Percentiles rank a stretch among this genome's conserved stretches.
These are phyloP conservation scores for Rotaria socialis DNA, from an alignment of 2,888 invertebrate species.

Conservation along the genomic window DNA sequence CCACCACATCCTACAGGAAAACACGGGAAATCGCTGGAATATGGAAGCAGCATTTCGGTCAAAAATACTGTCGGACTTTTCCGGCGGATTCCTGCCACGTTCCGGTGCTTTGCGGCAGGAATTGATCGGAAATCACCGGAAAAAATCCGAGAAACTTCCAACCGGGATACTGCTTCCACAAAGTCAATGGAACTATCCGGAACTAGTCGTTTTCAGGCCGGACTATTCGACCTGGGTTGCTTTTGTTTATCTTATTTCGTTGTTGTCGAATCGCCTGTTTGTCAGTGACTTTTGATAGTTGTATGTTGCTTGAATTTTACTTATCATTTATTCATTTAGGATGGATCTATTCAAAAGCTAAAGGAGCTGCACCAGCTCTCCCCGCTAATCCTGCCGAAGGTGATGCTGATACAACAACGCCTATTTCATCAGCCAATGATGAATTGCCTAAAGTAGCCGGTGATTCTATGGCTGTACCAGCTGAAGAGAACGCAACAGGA, in stretches of 20 bases:
- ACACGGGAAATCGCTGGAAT: too few relatives aligned
- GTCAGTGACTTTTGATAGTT: neutral
- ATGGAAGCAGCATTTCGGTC: too few relatives aligned
- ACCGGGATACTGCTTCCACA: too few relatives aligned
- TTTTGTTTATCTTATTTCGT: neutral
- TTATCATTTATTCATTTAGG: neutral
- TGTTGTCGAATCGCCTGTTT: neutral
- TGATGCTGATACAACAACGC: neutral
- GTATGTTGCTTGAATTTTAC: neutral
- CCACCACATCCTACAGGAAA: too few relatives aligned
- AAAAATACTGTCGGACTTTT: too few relatives aligned
- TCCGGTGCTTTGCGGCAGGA: too few relatives aligned
- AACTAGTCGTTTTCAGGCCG: too few relatives aligned
- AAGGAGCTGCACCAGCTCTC: neutral
- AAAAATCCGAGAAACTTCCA: too few relatives aligned
- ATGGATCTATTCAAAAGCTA: conserved; percentile 3
- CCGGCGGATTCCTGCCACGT: too few relatives aligned
- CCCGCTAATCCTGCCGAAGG: neutral
- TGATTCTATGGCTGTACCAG: neutral
- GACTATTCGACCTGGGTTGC: too few relatives aligned
- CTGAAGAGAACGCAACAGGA: neutral
- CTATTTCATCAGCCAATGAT: neutral
- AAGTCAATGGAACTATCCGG: too few relatives aligned
- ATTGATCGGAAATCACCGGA: too few relatives aligned
- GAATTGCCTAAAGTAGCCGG: neutral